Percentiles rank a stretch among this genome's conserved stretches.
Evolutionary conservation across 2,113 vertebrate species (phyloP).

Genomic region (Gallinago undulata): DNA sequence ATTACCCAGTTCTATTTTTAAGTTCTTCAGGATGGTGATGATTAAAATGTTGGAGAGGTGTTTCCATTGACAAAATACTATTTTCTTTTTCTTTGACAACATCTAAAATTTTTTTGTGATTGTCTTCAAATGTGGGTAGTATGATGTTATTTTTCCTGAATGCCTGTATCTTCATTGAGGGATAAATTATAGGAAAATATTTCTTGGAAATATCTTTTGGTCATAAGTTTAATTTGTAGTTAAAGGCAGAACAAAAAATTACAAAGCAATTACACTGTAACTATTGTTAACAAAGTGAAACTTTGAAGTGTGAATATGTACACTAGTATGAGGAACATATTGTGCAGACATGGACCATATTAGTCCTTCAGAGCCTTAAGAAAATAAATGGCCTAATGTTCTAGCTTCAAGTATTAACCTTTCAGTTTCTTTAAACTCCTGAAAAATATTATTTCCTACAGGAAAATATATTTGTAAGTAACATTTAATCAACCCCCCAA

Average conservation of each 20-base stretch:
- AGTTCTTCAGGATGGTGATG: not conserved
- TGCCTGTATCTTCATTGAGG: not conserved
- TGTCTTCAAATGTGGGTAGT: not conserved
- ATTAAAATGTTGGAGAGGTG: not conserved
- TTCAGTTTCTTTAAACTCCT: not conserved
- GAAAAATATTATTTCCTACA: not conserved
- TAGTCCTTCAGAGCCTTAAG: not conserved
- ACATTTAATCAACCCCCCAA: not conserved
- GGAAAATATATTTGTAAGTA: not conserved
- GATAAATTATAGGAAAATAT: not conserved
- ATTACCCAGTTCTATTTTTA: not conserved
- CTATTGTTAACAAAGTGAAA: not conserved
- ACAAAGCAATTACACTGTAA: not conserved
- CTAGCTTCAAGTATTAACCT: not conserved
- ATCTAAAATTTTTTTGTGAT: not conserved
- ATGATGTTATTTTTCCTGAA: not conserved
- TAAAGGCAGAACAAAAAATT: not conserved
- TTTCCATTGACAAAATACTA: not conserved
- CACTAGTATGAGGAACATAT: not conserved
- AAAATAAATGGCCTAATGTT: not conserved
- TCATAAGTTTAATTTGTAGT: not conserved
- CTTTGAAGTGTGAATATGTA: not conserved
- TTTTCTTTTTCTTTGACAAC: not conserved
- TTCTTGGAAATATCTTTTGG: not conserved
- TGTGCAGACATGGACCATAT: not conserved